phyloP scores from a whole-genome alignment of 2,888 invertebrate genomes.

The Zhuqinia jingwanae region DNA sequence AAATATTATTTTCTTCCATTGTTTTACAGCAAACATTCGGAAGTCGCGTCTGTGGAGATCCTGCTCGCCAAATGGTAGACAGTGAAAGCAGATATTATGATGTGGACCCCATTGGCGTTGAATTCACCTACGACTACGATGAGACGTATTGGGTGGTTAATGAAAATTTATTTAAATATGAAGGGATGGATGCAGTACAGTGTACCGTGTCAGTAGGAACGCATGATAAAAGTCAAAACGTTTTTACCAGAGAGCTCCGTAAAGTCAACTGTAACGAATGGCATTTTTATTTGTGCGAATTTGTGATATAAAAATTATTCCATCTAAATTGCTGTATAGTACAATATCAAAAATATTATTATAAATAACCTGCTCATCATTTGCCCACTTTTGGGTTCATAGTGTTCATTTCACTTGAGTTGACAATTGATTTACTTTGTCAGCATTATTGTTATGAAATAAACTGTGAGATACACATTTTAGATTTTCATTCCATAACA shows the following conservation, averaged over 20 bases:
- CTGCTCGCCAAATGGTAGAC: conserved; percentile 53
- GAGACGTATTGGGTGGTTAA: conserved; percentile 62
- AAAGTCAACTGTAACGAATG: conserved; percentile 61
- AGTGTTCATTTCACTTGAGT: too few relatives aligned
- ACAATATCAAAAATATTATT: too few relatives aligned
- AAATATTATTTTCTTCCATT: background rate
- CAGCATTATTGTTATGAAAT: too few relatives aligned
- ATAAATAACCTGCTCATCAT: too few relatives aligned
- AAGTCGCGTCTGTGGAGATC: conserved; percentile 42
- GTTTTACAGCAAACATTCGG: conserved; percentile 56
- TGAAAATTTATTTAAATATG: conserved; percentile 43
- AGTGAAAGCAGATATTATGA: conserved; percentile 27
- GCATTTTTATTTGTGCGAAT: conserved; percentile 64
- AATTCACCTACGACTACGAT: conserved; percentile 56
- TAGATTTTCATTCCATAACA: too few relatives aligned
- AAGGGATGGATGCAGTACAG: background rate
- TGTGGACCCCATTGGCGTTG: conserved; percentile 19
- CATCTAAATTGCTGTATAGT: too few relatives aligned
- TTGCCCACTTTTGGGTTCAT: too few relatives aligned
- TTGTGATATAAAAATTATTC: background rate
- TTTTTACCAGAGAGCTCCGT: conserved; percentile 1
- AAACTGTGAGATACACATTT: too few relatives aligned
- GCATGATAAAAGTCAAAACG: background rate
- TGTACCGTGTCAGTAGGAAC: conserved; percentile 43
- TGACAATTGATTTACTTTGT: too few relatives aligned